A percentile compares a stretch with the other conserved stretches of the same genome.
phyloP scores from a whole-genome alignment of 1,140 invertebrate genomes.

The Scylla paramamosain region DNA sequence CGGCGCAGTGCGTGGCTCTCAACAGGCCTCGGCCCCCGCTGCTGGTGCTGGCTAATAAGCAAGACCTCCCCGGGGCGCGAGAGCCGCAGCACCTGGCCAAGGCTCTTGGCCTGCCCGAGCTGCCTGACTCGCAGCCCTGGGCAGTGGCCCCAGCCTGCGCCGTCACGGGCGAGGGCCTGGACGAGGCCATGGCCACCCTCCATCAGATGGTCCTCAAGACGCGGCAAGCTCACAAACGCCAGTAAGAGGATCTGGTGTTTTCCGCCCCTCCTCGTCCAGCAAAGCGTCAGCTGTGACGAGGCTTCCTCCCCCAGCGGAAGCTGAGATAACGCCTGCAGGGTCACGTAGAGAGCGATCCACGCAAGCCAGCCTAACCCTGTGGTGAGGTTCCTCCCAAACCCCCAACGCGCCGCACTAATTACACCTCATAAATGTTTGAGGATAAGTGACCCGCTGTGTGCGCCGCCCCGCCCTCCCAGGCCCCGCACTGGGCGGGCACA shows the following conservation, averaged over 20 bases:
- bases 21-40: conserved; percentile 84
- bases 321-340: neutral
- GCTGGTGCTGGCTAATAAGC: conserved; percentile 95
- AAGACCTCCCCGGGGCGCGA: conserved; percentile 93
- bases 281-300: neutral
- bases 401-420: neutral
- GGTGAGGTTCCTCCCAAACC: neutral
- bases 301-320: neutral
- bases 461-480: neutral
- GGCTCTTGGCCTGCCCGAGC: conserved; percentile 91
- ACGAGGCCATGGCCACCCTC: conserved; percentile 94
- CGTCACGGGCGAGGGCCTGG: conserved; percentile 97
- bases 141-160: conserved; percentile 96
- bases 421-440: neutral
- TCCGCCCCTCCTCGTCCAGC: neutral
- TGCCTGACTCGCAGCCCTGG: conserved; percentile 86
- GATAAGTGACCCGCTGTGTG: neutral
- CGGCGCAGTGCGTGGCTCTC: conserved; percentile 92
- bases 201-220: conserved; percentile 97
- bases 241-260: neutral
- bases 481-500: neutral
- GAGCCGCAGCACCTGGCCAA: conserved; percentile 93
- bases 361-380: neutral
- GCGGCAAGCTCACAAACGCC: conserved; percentile 80
- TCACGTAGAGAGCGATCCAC: neutral